A percentile compares a stretch with the other conserved stretches of the same genome.
Evolutionary conservation across 1,140 invertebrate species (phyloP).

Genomic region (Macrocentrus cingulum): DNA sequence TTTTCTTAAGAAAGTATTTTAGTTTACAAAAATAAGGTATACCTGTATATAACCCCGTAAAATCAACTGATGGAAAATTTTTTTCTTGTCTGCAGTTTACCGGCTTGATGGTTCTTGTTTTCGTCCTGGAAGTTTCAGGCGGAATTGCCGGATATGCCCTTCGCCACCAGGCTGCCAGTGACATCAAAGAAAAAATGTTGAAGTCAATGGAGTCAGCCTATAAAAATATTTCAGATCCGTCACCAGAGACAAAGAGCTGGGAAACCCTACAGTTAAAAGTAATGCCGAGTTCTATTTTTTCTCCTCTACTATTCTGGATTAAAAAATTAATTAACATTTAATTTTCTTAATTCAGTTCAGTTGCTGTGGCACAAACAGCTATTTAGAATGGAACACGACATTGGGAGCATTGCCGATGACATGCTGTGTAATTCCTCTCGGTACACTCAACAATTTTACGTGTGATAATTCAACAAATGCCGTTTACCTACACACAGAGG

Average conservation of each 20-base stretch:
- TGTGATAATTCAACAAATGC: constrained; percentile 62
- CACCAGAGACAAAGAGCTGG: constrained; percentile 58
- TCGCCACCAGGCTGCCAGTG: constrained; percentile 59
- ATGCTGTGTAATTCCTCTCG: constrained; percentile 26
- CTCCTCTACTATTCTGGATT: not conserved
- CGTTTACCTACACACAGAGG: too few species aligned
- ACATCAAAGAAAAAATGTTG: constrained; percentile 58
- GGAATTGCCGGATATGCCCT: constrained; percentile 81
- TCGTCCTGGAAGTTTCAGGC: constrained; percentile 78
- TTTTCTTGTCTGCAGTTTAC: constrained; percentile 64
- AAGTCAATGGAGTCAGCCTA: constrained; percentile 61
- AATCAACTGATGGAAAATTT: too few species aligned
- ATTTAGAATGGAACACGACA: constrained; percentile 63
- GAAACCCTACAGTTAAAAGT: constrained; percentile 67
- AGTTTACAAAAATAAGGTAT: too few species aligned
- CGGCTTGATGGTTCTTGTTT: constrained; percentile 71
- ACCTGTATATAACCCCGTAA: too few species aligned
- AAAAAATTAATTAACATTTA: constrained; percentile 13
- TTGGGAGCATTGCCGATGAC: too few species aligned
- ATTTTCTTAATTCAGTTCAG: constrained; percentile 62
- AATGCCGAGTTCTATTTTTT: constrained; percentile 31
- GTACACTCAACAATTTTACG: constrained; percentile 70
- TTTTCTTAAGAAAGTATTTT: too few species aligned
- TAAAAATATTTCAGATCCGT: constrained; percentile 42
- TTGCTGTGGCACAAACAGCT: constrained; percentile 69